Evolutionary conservation across 2,113 vertebrate species (phyloP).

Genomic region (Indri indri): DNA sequence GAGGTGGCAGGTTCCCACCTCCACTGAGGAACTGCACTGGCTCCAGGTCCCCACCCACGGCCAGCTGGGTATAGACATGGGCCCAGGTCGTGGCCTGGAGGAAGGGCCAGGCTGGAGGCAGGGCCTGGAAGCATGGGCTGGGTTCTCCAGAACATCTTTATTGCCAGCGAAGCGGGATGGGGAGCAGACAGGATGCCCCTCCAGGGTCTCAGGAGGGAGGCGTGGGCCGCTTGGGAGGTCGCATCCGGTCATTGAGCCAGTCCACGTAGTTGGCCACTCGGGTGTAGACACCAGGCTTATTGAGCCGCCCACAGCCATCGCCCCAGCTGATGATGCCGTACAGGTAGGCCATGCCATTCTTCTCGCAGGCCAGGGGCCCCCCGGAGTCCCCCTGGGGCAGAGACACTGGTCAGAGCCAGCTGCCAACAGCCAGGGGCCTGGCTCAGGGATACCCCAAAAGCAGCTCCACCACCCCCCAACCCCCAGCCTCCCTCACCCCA

Average conservation of each 20-base stretch:
- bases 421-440: not conserved
- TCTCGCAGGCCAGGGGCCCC: slow-evolving; percentile 91
- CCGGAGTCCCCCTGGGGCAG: slow-evolving; percentile 93
- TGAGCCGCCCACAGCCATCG: slow-evolving; percentile 88
- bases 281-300: slow-evolving; percentile 95
- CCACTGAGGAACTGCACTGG: not conserved
- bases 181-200: accelerated
- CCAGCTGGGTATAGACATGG: not conserved
- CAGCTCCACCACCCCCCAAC: accelerated
- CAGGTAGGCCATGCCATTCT: slow-evolving; percentile 88
- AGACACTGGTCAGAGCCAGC: not conserved
- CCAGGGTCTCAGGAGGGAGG: slow-evolving; percentile 1
- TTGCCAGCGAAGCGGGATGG: not conserved
- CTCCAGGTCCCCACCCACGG: accelerated
- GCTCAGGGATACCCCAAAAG: not conserved
- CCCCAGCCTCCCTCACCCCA: not conserved
- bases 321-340: slow-evolving; percentile 97
- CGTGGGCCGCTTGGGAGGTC: not conserved
- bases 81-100: not conserved
- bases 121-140: accelerated
- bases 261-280: slow-evolving; percentile 90
- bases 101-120: not conserved
- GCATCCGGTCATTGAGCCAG: slow-evolving; percentile 92
- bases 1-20: not conserved
- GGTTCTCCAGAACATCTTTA: not conserved